Conservation (phyloP, 1,140 invertebrate genomes). For the Papilio aristodemus region DNA sequence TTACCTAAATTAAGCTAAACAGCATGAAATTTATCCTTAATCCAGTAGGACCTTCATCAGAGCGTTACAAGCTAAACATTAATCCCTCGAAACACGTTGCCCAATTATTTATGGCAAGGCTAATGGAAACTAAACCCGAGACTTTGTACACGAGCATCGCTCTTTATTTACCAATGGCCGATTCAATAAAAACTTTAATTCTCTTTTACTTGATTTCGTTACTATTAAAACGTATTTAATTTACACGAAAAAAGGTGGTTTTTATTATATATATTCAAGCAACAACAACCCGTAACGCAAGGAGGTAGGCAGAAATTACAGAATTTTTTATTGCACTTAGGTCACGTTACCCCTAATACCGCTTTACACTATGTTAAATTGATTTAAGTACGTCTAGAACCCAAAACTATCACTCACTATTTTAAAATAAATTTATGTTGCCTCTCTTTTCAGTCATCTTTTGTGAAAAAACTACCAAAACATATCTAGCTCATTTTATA, state of each 20-base stretch:
- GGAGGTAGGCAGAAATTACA: no score
- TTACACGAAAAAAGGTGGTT: neutral
- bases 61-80: constrained; percentile 66
- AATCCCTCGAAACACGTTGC: constrained; percentile 73
- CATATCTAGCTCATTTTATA: no score
- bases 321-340: no score
- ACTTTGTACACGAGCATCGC: constrained; percentile 48
- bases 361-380: no score
- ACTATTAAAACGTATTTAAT: neutral
- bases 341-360: no score
- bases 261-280: neutral
- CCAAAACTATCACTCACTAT: no score
- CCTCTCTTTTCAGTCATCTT: no score
- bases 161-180: constrained; percentile 42
- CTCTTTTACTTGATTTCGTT: neutral
- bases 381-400: no score
- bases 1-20: constrained; percentile 27
- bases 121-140: constrained; percentile 65
- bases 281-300: no score
- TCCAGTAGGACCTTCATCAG: constrained; percentile 67
- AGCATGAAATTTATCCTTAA: constrained; percentile 38
- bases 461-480: no score
- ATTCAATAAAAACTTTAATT: constrained; percentile 14
- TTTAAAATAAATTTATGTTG: no score
- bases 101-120: constrained; percentile 75